These are phyloP conservation scores for Athrips mouffetella DNA, from an alignment of 2,888 invertebrate species.

Conservation along the genomic window DNA sequence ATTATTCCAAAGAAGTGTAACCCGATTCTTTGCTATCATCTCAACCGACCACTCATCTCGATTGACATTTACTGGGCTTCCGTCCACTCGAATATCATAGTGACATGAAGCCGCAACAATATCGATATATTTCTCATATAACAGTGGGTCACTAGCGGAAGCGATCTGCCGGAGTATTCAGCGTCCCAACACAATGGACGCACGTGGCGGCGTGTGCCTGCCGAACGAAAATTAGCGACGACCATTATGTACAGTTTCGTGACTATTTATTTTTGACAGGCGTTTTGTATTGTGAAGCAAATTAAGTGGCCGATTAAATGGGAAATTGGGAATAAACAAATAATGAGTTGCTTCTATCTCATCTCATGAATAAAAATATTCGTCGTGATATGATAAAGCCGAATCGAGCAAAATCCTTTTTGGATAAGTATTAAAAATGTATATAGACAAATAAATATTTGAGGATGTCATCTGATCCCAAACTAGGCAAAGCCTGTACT, in stretches of 20 bases:
- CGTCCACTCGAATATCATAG: slow-evolving; percentile 13
- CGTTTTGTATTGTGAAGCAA: slow-evolving; percentile 3
- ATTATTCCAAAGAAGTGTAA: background rate
- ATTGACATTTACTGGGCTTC: slow-evolving; percentile 1
- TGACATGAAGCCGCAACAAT: slow-evolving; percentile 17
- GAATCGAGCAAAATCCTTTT: no score
- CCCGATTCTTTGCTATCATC: background rate
- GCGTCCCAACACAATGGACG: slow-evolving; percentile 7
- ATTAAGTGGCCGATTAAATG: slow-evolving; percentile 9
- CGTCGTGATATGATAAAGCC: no score
- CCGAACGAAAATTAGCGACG: slow-evolving; percentile 12
- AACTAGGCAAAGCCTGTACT: no score
- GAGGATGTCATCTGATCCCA: no score
- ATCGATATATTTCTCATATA: slow-evolving; percentile 17
- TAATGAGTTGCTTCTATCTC: background rate
- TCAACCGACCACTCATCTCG: background rate
- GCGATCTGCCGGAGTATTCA: slow-evolving; percentile 29
- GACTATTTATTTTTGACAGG: slow-evolving; percentile 17
- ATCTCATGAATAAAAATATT: no score
- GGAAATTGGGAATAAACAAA: slow-evolving; percentile 1
- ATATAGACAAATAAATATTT: no score
- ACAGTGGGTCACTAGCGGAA: slow-evolving; percentile 46
- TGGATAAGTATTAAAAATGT: no score
- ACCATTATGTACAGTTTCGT: slow-evolving; percentile 9
- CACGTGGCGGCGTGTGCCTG: slow-evolving; percentile 15